Conservation (phyloP, 2,888 invertebrate genomes). For the Volucella inanis region DNA sequence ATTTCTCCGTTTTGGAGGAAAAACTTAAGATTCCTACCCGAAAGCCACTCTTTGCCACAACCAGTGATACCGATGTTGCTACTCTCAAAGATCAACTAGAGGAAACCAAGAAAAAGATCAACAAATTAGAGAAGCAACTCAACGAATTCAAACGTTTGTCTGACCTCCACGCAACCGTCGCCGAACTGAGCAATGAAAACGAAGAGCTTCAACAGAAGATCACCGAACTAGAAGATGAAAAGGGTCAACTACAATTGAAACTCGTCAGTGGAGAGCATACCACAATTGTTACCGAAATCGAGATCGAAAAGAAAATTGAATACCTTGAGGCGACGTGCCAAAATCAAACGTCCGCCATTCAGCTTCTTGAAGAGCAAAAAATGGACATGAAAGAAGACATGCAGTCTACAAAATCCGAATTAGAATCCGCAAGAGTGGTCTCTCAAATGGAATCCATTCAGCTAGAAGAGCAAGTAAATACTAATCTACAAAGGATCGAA, state of each 20-base stretch:
- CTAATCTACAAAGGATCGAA: slow-evolving; percentile 84
- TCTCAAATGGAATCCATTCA: slow-evolving; percentile 91
- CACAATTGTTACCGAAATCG: slow-evolving; percentile 77
- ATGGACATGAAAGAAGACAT: slow-evolving; percentile 86
- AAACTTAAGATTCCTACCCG: slow-evolving; percentile 79
- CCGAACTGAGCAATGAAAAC: slow-evolving; percentile 86
- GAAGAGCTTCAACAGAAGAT: slow-evolving; percentile 89
- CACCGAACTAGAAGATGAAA: slow-evolving; percentile 94
- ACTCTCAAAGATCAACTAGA: slow-evolving; percentile 88
- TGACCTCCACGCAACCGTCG: slow-evolving; percentile 87
- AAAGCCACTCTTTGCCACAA: slow-evolving; percentile 79
- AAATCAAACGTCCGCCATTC: slow-evolving; percentile 79
- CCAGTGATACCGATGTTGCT: slow-evolving; percentile 75
- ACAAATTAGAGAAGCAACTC: slow-evolving; percentile 90
- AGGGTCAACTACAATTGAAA: slow-evolving; percentile 94
- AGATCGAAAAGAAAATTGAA: slow-evolving; percentile 60
- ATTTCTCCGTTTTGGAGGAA: slow-evolving; percentile 81
- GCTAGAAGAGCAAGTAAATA: slow-evolving; percentile 89
- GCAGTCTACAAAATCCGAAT: slow-evolving; percentile 85
- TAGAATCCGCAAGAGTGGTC: slow-evolving; percentile 87
- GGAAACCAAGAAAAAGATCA: slow-evolving; percentile 90
- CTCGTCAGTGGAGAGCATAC: slow-evolving; percentile 88
- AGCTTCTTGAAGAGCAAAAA: slow-evolving; percentile 85
- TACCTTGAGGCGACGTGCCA: slow-evolving; percentile 78
- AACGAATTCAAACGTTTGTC: slow-evolving; percentile 87